These are phyloP conservation scores for Ambastaia sidthimunki DNA, from an alignment of 2,797 vertebrate species.

Conservation along the genomic window DNA sequence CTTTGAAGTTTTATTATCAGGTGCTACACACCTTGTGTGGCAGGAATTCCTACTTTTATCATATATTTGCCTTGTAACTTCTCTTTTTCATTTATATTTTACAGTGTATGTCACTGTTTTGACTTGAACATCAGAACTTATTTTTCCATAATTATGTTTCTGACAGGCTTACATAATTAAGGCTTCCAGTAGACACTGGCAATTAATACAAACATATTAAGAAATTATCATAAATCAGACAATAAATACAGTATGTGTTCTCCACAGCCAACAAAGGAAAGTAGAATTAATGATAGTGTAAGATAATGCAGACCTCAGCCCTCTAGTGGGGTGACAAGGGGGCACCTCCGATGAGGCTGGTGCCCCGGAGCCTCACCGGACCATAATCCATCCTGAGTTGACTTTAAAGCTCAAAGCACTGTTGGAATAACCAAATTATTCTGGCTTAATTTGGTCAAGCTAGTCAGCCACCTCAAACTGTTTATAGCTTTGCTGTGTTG, in stretches of 20 bases:
- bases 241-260: constrained; percentile 12
- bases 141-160: not conserved
- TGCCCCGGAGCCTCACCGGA: not conserved
- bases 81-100: not conserved
- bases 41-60: not conserved
- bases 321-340: not conserved
- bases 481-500: not conserved
- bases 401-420: not conserved
- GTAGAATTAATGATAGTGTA: not conserved
- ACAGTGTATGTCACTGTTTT: not conserved
- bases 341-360: not conserved
- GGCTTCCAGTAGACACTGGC: not conserved
- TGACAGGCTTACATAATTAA: not conserved
- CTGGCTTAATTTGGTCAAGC: not conserved
- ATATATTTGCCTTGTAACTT: not conserved
- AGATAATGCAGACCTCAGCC: not conserved
- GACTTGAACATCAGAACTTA: not conserved
- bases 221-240: constrained; percentile 27
- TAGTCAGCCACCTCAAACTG: not conserved
- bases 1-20: not conserved
- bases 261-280: not conserved
- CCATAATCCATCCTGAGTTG: constrained; percentile 1
- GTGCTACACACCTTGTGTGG: not conserved
- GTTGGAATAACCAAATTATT: not conserved
- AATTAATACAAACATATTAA: constrained; percentile 14